Percentiles rank a stretch among this genome's conserved stretches.
Evolutionary conservation across 2,113 vertebrate genomes (phyloP).

Genomic region (Tursiops truncatus): DNA sequence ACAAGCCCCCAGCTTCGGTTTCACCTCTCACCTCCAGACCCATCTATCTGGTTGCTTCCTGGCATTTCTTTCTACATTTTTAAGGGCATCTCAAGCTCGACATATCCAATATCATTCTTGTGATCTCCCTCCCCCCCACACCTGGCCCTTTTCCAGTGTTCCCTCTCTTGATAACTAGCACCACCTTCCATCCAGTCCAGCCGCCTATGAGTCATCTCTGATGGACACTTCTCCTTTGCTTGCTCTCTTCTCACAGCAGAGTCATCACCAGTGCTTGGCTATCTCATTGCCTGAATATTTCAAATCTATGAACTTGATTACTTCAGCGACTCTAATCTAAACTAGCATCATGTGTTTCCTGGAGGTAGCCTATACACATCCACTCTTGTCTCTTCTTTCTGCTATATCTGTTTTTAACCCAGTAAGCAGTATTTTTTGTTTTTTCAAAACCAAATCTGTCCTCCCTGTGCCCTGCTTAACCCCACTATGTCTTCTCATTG

Average conservation of each 20-base stretch:
- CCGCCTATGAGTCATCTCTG: not conserved
- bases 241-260: not conserved
- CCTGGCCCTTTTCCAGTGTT: not conserved
- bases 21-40: not conserved
- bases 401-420: not conserved
- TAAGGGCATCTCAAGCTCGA: not conserved
- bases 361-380: not conserved
- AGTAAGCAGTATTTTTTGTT: not conserved
- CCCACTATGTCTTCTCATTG: not conserved
- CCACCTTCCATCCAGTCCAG: not conserved
- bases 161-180: too few species aligned
- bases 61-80: not conserved
- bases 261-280: not conserved
- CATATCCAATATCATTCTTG: not conserved
- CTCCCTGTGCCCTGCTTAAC: not conserved
- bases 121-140: not conserved
- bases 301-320: not conserved
- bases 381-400: not conserved
- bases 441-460: not conserved
- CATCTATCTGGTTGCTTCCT: not conserved
- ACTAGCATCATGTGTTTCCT: not conserved
- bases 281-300: not conserved
- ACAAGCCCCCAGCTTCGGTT: fast-evolving
- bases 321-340: not conserved
- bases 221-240: not conserved